phyloP scores from a whole-genome alignment of 2,888 invertebrate genomes.

The Ligdia adustata region DNA sequence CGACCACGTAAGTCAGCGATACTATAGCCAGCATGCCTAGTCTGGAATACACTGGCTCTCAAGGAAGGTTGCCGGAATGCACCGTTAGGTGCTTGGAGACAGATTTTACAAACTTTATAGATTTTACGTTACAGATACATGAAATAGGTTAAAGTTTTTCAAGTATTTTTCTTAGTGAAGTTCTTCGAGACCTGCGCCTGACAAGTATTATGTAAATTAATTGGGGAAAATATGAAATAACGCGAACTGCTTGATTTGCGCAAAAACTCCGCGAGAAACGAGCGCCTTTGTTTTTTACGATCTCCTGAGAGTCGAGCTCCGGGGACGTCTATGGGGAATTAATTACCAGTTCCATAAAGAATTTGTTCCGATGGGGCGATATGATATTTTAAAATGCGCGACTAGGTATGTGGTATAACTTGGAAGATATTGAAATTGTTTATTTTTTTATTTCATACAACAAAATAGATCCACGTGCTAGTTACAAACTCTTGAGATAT shows the following conservation, averaged over 20 bases:
- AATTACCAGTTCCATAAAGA: constrained; percentile 11
- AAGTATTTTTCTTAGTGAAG: constrained; percentile 35
- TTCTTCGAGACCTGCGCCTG: constrained; percentile 54
- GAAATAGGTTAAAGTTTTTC: constrained; percentile 24
- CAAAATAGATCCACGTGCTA: too few relatives aligned
- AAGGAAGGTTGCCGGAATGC: too few relatives aligned
- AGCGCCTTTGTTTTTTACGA: constrained; percentile 48
- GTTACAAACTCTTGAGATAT: too few relatives aligned
- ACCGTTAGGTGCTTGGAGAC: too few relatives aligned
- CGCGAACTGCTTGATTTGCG: constrained; percentile 57
- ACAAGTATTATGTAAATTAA: constrained; percentile 69
- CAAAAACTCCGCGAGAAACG: constrained; percentile 36
- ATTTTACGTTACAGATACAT: not conserved
- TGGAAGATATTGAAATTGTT: too few relatives aligned
- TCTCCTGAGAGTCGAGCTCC: constrained; percentile 7
- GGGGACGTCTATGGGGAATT: constrained; percentile 19
- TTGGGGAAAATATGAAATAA: constrained; percentile 60
- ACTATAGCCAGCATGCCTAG: too few relatives aligned
- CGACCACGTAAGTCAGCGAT: too few relatives aligned
- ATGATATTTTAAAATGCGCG: too few relatives aligned
- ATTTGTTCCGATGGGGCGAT: not conserved
- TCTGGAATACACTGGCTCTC: too few relatives aligned
- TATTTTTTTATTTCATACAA: too few relatives aligned
- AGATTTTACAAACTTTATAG: too few relatives aligned
- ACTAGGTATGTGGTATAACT: too few relatives aligned